These are phyloP conservation scores for Tortricodes alternella DNA, from an alignment of 2,888 invertebrate genomes.

Conservation along the genomic window DNA sequence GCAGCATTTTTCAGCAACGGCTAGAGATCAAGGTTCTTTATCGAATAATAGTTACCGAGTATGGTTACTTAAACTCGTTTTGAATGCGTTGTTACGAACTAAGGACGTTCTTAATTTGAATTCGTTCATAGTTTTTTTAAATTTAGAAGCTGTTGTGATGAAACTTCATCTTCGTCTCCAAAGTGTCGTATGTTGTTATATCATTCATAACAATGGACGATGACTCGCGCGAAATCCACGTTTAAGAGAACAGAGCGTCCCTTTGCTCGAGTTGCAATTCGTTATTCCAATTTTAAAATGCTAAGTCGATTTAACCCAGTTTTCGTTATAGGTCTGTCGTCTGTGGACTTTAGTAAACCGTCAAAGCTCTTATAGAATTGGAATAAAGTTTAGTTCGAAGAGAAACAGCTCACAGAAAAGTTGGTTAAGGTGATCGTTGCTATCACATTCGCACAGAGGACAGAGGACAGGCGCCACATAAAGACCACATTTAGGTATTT, in stretches of 20 bases:
- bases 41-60: constrained; percentile 35
- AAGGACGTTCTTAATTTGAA: constrained; percentile 12
- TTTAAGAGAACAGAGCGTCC: not conserved
- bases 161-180: too few relatives aligned
- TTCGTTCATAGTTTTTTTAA: not conserved
- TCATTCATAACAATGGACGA: too few relatives aligned
- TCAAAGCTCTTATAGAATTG: too few relatives aligned
- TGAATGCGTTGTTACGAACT: constrained; percentile 13
- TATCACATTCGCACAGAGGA: not conserved
- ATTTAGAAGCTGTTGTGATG: not conserved
- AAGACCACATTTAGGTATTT: not conserved
- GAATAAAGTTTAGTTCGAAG: too few relatives aligned
- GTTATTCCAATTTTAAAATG: not conserved
- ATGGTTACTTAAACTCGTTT: constrained; percentile 24
- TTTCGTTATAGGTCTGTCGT: too few relatives aligned
- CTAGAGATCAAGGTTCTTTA: constrained; percentile 74
- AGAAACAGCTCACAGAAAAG: too few relatives aligned
- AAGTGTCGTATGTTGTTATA: too few relatives aligned
- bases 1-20: constrained; percentile 80
- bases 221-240: too few relatives aligned
- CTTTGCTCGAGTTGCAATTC: not conserved
- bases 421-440: too few relatives aligned
- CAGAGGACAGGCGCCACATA: not conserved
- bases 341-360: too few relatives aligned
- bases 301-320: constrained; percentile 4